phyloP scores from a whole-genome alignment of 1,140 invertebrate species.

The Scylla paramamosain region DNA sequence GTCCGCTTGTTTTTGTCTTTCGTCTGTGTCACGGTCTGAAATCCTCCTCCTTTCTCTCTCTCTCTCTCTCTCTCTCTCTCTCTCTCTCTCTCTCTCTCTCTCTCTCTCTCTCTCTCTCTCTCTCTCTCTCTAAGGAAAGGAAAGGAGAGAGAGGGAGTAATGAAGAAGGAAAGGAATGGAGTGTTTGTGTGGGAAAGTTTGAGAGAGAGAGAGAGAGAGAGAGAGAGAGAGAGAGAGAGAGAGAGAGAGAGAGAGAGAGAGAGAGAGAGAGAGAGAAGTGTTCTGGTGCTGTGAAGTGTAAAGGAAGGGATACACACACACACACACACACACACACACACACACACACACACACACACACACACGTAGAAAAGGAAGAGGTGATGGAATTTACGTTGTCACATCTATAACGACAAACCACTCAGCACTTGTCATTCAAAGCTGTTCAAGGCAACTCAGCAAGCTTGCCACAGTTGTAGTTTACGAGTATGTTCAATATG shows the following conservation, averaged over 20 bases:
- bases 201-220: background rate
- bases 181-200: background rate
- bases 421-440: no score
- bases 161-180: background rate
- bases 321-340: no score
- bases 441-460: no score
- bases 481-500: no score
- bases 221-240: background rate
- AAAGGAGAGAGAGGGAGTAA: no score
- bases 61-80: conserved; percentile 29
- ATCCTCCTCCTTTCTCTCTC: background rate
- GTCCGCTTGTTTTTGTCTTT: background rate
- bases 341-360: no score
- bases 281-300: background rate
- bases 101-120: conserved; percentile 4
- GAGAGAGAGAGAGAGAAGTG: background rate
- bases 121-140: no score
- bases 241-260: conserved; percentile 19
- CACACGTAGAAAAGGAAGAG: no score
- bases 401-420: no score
- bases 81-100: conserved; percentile 27
- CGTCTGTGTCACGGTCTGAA: background rate
- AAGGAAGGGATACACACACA: background rate
- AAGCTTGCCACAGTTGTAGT: no score
- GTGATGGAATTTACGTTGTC: no score